A percentile compares a stretch with the other conserved stretches of the same genome.
Evolutionary conservation across 2,113 vertebrate species (phyloP).

Genomic region (Plecotus auritus): DNA sequence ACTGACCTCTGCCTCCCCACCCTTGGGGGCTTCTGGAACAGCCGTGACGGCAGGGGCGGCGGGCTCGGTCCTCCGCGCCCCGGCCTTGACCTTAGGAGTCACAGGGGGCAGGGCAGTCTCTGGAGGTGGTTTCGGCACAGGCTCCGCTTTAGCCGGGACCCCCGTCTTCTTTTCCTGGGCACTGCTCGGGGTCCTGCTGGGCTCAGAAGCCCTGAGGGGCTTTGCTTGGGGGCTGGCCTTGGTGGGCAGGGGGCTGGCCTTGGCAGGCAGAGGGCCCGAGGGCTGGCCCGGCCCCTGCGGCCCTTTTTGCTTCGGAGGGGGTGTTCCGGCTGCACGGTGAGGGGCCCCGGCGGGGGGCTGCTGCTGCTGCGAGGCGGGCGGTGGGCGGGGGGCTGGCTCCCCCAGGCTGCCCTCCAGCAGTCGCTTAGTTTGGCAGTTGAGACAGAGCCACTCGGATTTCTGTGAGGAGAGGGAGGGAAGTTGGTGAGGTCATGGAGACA

Average conservation of each 20-base stretch:
- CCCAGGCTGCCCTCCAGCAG: constrained; percentile 94
- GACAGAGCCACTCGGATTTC: constrained; percentile 99
- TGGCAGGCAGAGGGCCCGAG: constrained; percentile 61
- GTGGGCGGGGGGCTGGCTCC: constrained; percentile 84
- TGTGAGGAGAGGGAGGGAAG: constrained; percentile 81
- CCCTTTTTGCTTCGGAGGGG: constrained; percentile 71
- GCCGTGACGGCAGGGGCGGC: constrained; percentile 84
- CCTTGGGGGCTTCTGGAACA: constrained; percentile 82
- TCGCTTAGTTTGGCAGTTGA: constrained; percentile 99
- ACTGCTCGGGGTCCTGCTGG: constrained; percentile 79
- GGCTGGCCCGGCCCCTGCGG: constrained; percentile 78
- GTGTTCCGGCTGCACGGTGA: constrained; percentile 73
- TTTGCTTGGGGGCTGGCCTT: constrained; percentile 79
- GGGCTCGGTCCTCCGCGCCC: constrained; percentile 70
- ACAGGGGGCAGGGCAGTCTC: constrained; percentile 73
- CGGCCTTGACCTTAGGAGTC: constrained; percentile 73
- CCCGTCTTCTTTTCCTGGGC: constrained; percentile 82
- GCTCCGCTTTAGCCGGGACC: constrained; percentile 67
- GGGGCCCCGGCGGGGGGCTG: constrained; percentile 85
- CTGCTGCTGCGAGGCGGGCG: constrained; percentile 87
- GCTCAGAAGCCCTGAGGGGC: constrained; percentile 82
- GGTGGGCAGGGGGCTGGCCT: constrained; percentile 54
- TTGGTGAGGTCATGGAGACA: neutral
- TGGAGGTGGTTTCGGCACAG: constrained; percentile 64
- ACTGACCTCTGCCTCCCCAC: constrained; percentile 93